A percentile compares a stretch with the other conserved stretches of the same genome.
phyloP scores from a whole-genome alignment of 1,140 invertebrate species.

The Rhizoglyphus robini region DNA sequence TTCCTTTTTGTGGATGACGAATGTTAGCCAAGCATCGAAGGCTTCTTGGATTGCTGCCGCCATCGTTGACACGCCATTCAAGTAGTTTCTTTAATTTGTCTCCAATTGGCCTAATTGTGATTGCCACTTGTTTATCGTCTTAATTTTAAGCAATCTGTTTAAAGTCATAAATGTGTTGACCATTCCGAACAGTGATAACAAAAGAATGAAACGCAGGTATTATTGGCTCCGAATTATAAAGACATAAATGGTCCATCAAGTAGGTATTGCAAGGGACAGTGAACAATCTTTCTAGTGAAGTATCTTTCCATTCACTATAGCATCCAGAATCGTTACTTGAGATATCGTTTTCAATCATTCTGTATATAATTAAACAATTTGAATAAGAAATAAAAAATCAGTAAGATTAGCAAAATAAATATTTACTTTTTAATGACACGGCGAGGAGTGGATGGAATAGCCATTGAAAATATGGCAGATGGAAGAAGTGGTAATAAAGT shows the following conservation, averaged over 20 bases:
- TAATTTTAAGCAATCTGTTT: constrained; percentile 1
- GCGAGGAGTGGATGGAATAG: neutral
- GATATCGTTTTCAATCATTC: constrained; percentile 14
- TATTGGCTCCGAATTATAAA: neutral
- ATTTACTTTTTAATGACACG: neutral
- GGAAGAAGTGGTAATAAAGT: too few species aligned
- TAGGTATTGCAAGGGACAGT: constrained; percentile 20
- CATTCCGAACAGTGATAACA: constrained; percentile 91
- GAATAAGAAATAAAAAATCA: neutral
- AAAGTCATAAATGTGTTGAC: constrained; percentile 57
- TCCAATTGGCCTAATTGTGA: constrained; percentile 6
- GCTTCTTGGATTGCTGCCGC: constrained; percentile 9
- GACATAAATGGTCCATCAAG: constrained; percentile 16
- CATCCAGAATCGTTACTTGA: neutral
- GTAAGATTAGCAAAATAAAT: too few species aligned
- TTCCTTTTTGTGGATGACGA: constrained; percentile 14
- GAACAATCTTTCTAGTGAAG: constrained; percentile 19
- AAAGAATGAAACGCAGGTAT: constrained; percentile 86
- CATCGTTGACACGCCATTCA: constrained; percentile 16
- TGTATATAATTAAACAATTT: neutral
- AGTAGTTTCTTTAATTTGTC: constrained; percentile 11
- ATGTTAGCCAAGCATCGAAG: constrained; percentile 14
- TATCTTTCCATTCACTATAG: constrained; percentile 13
- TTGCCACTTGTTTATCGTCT: constrained; percentile 14
- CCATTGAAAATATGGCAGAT: neutral